phyloP scores from a whole-genome alignment of 2,888 invertebrate genomes.

The Capitulum mitella region DNA sequence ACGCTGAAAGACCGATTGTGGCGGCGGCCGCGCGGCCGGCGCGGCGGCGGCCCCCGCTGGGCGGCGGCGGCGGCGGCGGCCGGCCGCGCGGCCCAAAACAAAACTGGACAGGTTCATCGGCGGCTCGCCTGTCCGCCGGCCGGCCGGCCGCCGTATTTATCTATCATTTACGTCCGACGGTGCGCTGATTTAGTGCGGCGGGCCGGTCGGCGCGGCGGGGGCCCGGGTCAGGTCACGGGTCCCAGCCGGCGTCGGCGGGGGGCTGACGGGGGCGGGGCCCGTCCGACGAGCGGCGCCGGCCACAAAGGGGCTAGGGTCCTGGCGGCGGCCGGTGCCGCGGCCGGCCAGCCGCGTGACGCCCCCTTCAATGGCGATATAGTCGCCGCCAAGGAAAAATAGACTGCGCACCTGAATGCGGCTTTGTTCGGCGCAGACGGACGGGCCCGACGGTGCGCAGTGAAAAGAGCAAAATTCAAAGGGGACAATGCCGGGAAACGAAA shows the following conservation, averaged over 20 bases:
- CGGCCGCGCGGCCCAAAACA: background rate
- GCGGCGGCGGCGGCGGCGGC: background rate
- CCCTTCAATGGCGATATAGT: background rate
- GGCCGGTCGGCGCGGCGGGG: background rate
- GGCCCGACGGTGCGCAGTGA: background rate
- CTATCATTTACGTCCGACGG: background rate
- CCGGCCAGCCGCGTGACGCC: background rate
- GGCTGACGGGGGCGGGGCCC: conserved; percentile 3
- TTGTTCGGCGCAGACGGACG: background rate
- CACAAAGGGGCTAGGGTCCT: background rate
- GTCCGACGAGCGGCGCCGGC: background rate
- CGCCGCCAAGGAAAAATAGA: conserved; percentile 13
- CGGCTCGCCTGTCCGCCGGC: background rate
- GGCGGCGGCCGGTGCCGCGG: background rate
- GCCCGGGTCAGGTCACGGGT: background rate
- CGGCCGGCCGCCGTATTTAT: background rate
- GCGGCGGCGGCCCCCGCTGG: background rate
- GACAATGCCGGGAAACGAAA: background rate
- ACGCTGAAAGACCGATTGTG: background rate
- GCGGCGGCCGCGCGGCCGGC: background rate
- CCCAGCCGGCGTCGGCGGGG: background rate
- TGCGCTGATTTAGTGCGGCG: conserved; percentile 1
- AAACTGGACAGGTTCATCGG: background rate
- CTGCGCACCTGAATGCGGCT: conserved; percentile 4
- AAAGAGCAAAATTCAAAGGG: background rate